Evolutionary conservation across 2,888 invertebrate genomes (phyloP).

Genomic region (Strigamia maritima): DNA sequence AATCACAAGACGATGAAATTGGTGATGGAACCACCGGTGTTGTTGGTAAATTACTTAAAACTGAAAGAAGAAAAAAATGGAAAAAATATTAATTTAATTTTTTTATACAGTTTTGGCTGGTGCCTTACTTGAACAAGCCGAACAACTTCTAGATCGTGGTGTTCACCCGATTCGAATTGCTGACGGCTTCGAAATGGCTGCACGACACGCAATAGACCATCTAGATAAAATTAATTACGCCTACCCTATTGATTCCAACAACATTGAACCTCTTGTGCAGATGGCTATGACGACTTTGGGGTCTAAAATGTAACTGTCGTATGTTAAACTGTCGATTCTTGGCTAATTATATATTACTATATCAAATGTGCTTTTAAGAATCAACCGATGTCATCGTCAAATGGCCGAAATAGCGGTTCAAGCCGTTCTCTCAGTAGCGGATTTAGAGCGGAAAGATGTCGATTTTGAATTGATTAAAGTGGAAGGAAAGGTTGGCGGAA

Average conservation of each 20-base stretch:
- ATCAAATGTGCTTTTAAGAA: constrained; percentile 54
- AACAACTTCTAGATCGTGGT: constrained; percentile 85
- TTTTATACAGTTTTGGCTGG: constrained; percentile 65
- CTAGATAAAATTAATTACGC: constrained; percentile 83
- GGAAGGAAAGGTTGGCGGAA: constrained; percentile 94
- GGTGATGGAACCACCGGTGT: constrained; percentile 99
- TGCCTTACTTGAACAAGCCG: constrained; percentile 92
- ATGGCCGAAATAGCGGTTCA: constrained; percentile 99
- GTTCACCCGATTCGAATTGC: constrained; percentile 98
- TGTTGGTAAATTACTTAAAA: constrained; percentile 61
- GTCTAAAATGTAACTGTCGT: constrained; percentile 77
- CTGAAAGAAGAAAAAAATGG: no score
- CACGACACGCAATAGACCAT: constrained; percentile 78
- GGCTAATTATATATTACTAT: background rate
- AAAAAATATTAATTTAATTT: background rate
- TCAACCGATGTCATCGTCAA: constrained; percentile 92
- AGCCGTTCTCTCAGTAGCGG: constrained; percentile 94
- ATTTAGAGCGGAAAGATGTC: constrained; percentile 87
- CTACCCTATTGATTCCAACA: constrained; percentile 78
- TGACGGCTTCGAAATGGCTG: constrained; percentile 97
- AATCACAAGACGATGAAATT: constrained; percentile 99
- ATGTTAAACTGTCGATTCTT: background rate
- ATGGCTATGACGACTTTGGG: constrained; percentile 98
- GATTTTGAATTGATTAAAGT: constrained; percentile 99
- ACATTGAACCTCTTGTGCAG: constrained; percentile 82